Percentiles rank a stretch among this genome's conserved stretches.
Evolutionary conservation across 2,113 vertebrate genomes (phyloP).

Genomic region (Menidia beryllina): DNA sequence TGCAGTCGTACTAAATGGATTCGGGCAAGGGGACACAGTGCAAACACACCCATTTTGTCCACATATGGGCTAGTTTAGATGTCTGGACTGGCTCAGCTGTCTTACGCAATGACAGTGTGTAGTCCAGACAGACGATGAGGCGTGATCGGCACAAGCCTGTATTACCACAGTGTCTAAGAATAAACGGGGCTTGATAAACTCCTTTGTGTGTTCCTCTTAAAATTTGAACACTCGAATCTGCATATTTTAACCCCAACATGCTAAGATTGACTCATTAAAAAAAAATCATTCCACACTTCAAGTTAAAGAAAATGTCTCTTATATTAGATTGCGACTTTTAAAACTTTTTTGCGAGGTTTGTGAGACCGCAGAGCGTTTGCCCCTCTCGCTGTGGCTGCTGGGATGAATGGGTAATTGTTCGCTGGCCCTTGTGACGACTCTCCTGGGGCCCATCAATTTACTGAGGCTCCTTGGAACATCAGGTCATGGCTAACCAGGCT

Average conservation of each 20-base stretch:
- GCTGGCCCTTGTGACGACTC: constrained; percentile 62
- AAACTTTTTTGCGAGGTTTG: constrained; percentile 21
- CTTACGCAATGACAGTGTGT: constrained; percentile 74
- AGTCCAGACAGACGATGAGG: constrained; percentile 69
- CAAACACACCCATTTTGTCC: constrained; percentile 68
- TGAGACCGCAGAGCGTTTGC: constrained; percentile 36
- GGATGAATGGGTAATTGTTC: constrained; percentile 79
- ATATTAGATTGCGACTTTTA: constrained; percentile 15
- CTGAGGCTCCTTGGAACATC: constrained; percentile 73
- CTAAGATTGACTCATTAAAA: background rate
- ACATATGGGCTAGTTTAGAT: constrained; percentile 68
- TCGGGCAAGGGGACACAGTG: constrained; percentile 43
- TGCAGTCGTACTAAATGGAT: constrained; percentile 60
- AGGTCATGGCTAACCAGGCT: constrained; percentile 68
- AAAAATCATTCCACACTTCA: background rate
- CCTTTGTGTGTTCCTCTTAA: constrained; percentile 22
- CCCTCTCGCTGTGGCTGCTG: constrained; percentile 47
- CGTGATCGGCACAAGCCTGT: constrained; percentile 59
- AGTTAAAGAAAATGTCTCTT: background rate
- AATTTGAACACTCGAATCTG: constrained; percentile 9
- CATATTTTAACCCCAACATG: background rate
- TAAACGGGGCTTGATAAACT: constrained; percentile 48
- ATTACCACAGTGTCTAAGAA: constrained; percentile 67
- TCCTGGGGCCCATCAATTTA: constrained; percentile 77
- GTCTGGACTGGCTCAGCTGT: constrained; percentile 60